Evolutionary conservation across 1,140 invertebrate genomes (phyloP).

Genomic region (Conus betulinus): DNA sequence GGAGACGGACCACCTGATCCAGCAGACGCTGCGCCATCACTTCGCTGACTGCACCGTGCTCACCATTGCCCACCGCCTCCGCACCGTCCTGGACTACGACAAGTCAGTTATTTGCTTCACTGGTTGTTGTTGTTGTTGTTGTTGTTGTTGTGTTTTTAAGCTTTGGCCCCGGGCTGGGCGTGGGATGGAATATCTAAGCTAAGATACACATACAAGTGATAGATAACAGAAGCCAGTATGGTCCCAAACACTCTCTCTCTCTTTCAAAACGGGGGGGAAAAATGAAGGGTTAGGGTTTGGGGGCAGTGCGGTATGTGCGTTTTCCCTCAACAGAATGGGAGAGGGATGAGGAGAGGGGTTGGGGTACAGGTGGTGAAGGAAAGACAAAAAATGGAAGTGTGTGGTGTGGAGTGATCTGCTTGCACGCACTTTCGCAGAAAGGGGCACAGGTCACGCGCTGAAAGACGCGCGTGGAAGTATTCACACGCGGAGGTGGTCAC

Average conservation of each 20-base stretch:
- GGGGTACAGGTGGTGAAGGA: background rate
- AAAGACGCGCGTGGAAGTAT: background rate
- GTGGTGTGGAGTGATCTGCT: background rate
- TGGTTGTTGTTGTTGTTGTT: too few relatives aligned
- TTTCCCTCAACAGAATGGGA: background rate
- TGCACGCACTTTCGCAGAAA: too few relatives aligned
- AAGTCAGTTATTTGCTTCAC: background rate
- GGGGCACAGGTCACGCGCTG: too few relatives aligned
- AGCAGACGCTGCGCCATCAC: background rate
- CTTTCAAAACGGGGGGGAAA: background rate
- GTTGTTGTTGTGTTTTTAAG: too few relatives aligned
- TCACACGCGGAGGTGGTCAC: background rate
- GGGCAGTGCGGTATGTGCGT: too few relatives aligned
- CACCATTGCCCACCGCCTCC: constrained; percentile 11
- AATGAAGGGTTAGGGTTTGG: too few relatives aligned
- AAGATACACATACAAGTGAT: too few relatives aligned
- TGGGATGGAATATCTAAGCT: too few relatives aligned
- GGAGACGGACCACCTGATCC: background rate
- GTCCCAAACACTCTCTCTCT: too few relatives aligned
- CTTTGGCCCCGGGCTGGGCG: too few relatives aligned
- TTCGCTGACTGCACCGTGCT: constrained; percentile 7
- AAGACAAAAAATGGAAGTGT: background rate
- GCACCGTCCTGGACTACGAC: background rate
- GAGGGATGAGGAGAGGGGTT: background rate
- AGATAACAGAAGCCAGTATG: too few relatives aligned